Base-by-base conservation (phyloP, 2,888 invertebrate species). In the Callinectes sapidus region DNA sequence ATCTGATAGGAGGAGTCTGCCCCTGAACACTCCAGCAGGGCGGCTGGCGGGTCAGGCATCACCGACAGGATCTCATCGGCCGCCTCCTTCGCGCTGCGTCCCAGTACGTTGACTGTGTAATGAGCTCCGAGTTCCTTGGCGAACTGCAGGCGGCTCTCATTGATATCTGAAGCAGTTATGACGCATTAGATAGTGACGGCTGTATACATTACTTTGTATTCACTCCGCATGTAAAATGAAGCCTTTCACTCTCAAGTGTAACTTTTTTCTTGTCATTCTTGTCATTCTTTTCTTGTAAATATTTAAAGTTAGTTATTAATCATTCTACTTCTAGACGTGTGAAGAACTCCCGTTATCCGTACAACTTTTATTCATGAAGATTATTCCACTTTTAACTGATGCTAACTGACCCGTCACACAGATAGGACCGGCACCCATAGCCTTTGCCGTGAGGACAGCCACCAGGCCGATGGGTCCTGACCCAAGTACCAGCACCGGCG, bases 401-500 rank as follows among this genome's bases (percentile, higher is more conserved):
- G 48, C 18, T 77, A 28, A 86, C 66, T 88, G n/a, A 93, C 94
- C 94, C 54, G 98, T 97, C 28, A 98, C 97, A 28, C 98, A 96
- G 71, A 98, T 96, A 95, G 97, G 97, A 55, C 97, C 96, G 8
- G 98, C 98, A 0, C 98, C 98, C 97, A 97, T 97, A 0, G 98
- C 97, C 96, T 97, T 97, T 5, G 98, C 98, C 0, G 97, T 96
- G 88, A 98, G 96, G 95, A 98, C 95, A 77, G 97, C 97, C 32
- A 98, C 97, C 55, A 98, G 96, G 6, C 98, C 98, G 95, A 99
- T 98, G 10, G 99, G 98, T 5, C 98, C 98, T 0, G 98, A 98
- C n/a, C 98, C 98, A 90, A 98, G 96, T 95, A 98, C 97, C 39
- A 98, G 96, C 90, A 98, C 97, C 1, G 96, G 96, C 71, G 97